These are phyloP conservation scores for Popillia japonica DNA, from an alignment of 1,140 invertebrate genomes.

Conservation along the genomic window DNA sequence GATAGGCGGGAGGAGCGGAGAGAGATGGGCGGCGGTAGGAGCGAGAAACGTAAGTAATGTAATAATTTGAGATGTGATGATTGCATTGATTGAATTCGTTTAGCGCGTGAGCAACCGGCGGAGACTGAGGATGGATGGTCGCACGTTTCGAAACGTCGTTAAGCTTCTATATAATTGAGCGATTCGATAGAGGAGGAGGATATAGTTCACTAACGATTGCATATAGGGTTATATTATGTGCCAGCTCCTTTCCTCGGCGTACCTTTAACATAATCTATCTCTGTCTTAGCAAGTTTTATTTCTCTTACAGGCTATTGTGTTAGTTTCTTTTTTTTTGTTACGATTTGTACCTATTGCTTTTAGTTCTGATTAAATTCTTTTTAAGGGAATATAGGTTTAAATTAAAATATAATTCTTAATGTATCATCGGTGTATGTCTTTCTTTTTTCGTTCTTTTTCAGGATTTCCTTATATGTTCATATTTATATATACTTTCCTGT, in stretches of 20 bases:
- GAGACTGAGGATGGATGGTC: slow-evolving; percentile 41
- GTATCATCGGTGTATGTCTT: not conserved
- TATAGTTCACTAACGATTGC: slow-evolving; percentile 32
- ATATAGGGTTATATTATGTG: too few relatives aligned
- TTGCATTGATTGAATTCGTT: not conserved
- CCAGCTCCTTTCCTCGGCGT: too few relatives aligned
- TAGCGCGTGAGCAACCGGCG: slow-evolving; percentile 20
- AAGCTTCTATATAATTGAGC: slow-evolving; percentile 14
- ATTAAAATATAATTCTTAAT: not conserved
- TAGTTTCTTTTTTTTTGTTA: too few relatives aligned
- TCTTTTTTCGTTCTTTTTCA: too few relatives aligned
- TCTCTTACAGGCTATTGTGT: slow-evolving; percentile 42
- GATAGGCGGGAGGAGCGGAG: slow-evolving; percentile 37
- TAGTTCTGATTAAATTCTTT: too few relatives aligned
- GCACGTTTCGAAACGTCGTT: slow-evolving; percentile 37
- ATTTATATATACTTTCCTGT: not conserved
- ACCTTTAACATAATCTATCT: not conserved
- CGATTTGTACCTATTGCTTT: too few relatives aligned
- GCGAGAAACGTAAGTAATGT: slow-evolving; percentile 36
- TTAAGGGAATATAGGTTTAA: too few relatives aligned
- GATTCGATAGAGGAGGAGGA: too few relatives aligned
- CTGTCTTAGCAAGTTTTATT: slow-evolving; percentile 31
- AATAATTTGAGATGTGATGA: too few relatives aligned
- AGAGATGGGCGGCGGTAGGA: too few relatives aligned
- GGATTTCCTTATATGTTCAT: too few relatives aligned